Base-by-base conservation (phyloP, 2,113 vertebrate genomes). In the Lonchura striata region DNA sequence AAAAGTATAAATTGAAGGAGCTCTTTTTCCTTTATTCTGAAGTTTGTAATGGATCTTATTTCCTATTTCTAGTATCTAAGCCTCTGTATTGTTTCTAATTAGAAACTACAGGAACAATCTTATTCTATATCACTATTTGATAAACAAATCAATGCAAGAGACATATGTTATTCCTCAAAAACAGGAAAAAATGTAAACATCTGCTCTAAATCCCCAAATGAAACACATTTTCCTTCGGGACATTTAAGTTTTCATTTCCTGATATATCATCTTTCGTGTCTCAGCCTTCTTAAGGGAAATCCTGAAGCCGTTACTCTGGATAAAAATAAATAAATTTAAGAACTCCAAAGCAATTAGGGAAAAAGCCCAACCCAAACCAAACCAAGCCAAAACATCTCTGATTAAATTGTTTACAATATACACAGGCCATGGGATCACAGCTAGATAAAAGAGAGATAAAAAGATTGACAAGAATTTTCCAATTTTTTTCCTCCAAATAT, bases 211-310 rank as follows among this genome's bases (percentile, higher is more conserved):
- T 72, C 57, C 77, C 54, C 42, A 77, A 93, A 80, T 61, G 71
- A 95, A 94, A 86, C 1, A 5, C 42, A 47, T 92, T 95, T 94
- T 96, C 93, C 81, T 91, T 95, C 6, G 5, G 78, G 93, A 95
- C 70, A 95, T 93, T 92, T 85, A 93, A 82, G 80, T 89, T 95
- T 95, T 96, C 82, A 90, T 97, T 97, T 97, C 93, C 96, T 97
- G 92, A 78, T 95, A 52, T 90, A 82, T 95, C 74, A 86, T 92
- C 89, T 95, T 97, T 91, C 61, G 0, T 71, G 64, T 93, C 91
- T 69, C 53, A 59, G 27, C 19, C 75, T 92, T 90, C 86, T 93
- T 94, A 92, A 41, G 50, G 89, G 90, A 97, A 94, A 95, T 87
- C 68, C 88, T 96, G 74, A 82, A 92, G n/a, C 44, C 71, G 64